phyloP scores from a whole-genome alignment of 2,797 vertebrate genomes.

The Babyrousa celebensis region DNA sequence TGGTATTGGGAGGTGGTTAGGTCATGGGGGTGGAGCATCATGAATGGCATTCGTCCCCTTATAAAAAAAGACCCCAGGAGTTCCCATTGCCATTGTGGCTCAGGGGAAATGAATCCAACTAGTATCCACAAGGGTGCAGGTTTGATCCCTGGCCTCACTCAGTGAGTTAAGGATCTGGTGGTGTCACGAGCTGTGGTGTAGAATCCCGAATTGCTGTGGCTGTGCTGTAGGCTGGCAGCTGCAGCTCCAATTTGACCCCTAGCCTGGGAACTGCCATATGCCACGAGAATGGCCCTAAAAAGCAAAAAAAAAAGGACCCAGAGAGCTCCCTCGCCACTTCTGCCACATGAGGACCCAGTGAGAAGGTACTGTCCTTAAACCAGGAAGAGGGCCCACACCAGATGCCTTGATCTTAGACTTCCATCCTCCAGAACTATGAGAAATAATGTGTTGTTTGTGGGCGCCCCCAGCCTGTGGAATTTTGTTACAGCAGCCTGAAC shows the following conservation, averaged over 20 bases:
- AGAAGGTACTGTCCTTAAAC: background rate
- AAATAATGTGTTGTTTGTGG: no score
- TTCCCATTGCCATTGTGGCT: no score
- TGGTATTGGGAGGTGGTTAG: background rate
- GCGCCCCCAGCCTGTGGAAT: no score
- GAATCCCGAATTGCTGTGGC: no score
- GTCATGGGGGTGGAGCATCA: background rate
- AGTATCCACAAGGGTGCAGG: no score
- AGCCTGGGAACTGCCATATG: background rate
- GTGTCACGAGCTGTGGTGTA: no score
- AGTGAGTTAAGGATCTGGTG: no score
- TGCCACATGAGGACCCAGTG: background rate
- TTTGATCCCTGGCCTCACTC: no score
- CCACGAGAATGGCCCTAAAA: background rate
- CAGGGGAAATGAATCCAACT: no score
- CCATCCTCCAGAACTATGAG: background rate
- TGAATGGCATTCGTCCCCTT: background rate
- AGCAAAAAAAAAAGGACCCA: background rate
- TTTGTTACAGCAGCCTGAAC: no score
- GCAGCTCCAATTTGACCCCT: background rate
- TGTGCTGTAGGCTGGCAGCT: no score
- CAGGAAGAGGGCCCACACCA: background rate
- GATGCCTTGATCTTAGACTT: background rate
- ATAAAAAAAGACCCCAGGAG: background rate
- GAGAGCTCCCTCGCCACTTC: background rate